phyloP scores from a whole-genome alignment of 2,113 vertebrate genomes.

The Aspidoscelis tigris region DNA sequence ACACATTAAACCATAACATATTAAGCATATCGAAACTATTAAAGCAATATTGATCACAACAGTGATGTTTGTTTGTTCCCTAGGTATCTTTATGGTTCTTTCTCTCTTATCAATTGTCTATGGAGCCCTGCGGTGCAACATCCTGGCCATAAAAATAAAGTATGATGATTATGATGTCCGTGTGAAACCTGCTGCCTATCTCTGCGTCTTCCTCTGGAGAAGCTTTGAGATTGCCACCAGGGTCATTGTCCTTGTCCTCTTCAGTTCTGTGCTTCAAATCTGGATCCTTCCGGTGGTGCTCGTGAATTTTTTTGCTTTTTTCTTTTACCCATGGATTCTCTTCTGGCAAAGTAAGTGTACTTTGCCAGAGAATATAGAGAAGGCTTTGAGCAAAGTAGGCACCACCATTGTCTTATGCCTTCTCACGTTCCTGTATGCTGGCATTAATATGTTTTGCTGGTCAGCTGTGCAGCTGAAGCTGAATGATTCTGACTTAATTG shows the following conservation, averaged over 20 bases:
- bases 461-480: slow-evolving; percentile 93
- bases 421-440: slow-evolving; percentile 93
- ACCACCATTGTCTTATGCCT: slow-evolving; percentile 91
- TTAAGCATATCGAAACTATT: no score
- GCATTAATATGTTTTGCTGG: slow-evolving; percentile 99
- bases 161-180: slow-evolving; percentile 93
- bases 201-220: slow-evolving; percentile 95
- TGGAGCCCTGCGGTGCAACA: slow-evolving; percentile 95
- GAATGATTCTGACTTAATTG: slow-evolving; percentile 91
- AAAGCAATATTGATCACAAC: no score
- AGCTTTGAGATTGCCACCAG: slow-evolving; percentile 95
- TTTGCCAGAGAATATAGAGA: slow-evolving; percentile 95
- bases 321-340: slow-evolving; percentile 89
- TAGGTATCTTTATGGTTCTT: slow-evolving; percentile 91
- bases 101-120: slow-evolving; percentile 96
- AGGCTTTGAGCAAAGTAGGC: slow-evolving; percentile 89
- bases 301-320: slow-evolving; percentile 88
- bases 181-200: slow-evolving; percentile 87
- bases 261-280: slow-evolving; percentile 90
- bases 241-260: slow-evolving; percentile 91
- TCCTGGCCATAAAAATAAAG: slow-evolving; percentile 96
- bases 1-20: no score
- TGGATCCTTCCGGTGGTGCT: slow-evolving; percentile 88
- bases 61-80: slow-evolving; percentile 51
- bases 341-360: slow-evolving; percentile 93